phyloP scores from a whole-genome alignment of 2,888 invertebrate species.

The Tachystola acroxantha region DNA sequence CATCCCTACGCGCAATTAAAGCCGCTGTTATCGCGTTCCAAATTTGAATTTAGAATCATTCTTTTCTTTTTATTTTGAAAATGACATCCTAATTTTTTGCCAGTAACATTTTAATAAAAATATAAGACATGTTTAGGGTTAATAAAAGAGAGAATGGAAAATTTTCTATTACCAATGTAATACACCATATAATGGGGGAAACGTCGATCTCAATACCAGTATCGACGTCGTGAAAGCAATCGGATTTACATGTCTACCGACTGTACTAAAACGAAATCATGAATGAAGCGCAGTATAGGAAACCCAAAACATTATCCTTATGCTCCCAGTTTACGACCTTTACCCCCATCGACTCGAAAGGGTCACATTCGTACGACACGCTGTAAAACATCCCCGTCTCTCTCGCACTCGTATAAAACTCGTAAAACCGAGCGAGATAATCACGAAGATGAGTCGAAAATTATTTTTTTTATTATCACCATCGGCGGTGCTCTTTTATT shows the following conservation, averaged over 20 bases:
- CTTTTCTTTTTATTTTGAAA: conserved; percentile 17
- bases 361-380: conserved; percentile 72
- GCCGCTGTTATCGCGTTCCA: conserved; percentile 54
- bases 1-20: conserved; percentile 62
- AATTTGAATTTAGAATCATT: conserved; percentile 54
- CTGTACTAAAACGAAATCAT: conserved; percentile 76
- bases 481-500: conserved; percentile 80
- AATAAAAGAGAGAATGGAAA: conserved; percentile 10
- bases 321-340: conserved; percentile 78
- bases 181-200: conserved; percentile 60
- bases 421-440: conserved; percentile 71
- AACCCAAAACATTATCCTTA: conserved; percentile 78
- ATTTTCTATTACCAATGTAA: conserved; percentile 64
- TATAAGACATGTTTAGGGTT: conserved; percentile 3
- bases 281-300: conserved; percentile 76
- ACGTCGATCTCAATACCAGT: conserved; percentile 53
- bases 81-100: neutral
- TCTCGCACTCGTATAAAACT: conserved; percentile 37
- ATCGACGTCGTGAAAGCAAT: conserved; percentile 66
- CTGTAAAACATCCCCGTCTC: conserved; percentile 56
- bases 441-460: conserved; percentile 77
- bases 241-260: conserved; percentile 75
- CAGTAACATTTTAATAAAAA: conserved; percentile 3
- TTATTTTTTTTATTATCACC: conserved; percentile 79
- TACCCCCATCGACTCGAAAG: conserved; percentile 76